Evolutionary conservation across 2,113 vertebrate species (phyloP), one percentile per base, ranked within the genome.

Genomic region (Nematolebias whitei): DNA sequence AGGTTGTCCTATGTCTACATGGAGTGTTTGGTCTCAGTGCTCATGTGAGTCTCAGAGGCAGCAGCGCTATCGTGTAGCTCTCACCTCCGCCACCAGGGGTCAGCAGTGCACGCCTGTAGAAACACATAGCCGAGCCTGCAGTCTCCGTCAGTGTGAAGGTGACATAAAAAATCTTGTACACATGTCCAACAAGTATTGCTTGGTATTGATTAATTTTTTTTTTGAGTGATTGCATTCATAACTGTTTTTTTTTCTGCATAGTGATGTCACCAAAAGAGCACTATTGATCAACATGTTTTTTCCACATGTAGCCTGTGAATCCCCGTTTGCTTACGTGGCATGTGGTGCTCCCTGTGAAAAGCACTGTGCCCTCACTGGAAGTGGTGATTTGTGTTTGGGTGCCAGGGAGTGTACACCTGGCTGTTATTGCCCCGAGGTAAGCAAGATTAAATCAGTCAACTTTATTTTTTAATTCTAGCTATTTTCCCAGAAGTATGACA

Each of bases 351-450:
- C 94, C 45, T 96, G 95, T 39, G 79, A 93, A 14, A 85, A 92
- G 60, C 94, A 92, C 56, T 97, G 96, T 83, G 80, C 84, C 18
- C 88, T 94, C 23, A 76, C 52, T 51, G 86, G 82, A 23, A 83
- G 49, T 18, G 39, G 0, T 3, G 83, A 80, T n/a, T 75, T 83
- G 22, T 96, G 95, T 77, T 59, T 40, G 6, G 90, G 88, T 3
- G 76, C 82, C 49, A 72, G 56, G 0, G 80, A 79, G 20, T 97
- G 96, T 67, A 91, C 89, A 24, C 92, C 93, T 2, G 95, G 95
- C 57, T 97, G 96, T 84, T 96, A 95, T 88, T 97, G 96, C 76
- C 93, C 94, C 1, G 62, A 92, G 95, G 95, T 96, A 14, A 74
- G 14, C 50, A 41, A 14, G 2, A 10, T 18, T 8, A n/a, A n/a